Conservation (phyloP, 2,113 vertebrate species). For the Cyrtonyx montezumae region DNA sequence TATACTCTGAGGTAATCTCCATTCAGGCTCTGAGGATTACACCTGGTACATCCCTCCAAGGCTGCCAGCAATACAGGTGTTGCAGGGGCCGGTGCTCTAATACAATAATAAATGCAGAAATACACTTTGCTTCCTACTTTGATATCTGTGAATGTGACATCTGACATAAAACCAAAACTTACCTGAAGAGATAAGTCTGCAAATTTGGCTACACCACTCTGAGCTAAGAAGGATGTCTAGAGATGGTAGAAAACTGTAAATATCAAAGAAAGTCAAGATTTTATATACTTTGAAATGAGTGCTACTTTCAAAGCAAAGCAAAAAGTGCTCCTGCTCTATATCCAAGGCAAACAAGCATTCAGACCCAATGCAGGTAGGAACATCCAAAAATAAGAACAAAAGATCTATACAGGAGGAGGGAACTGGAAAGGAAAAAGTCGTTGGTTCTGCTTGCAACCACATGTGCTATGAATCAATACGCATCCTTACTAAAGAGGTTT, state of each 20-base stretch:
- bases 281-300: not conserved
- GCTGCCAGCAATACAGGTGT: rapidly evolving
- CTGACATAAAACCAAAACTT: not conserved
- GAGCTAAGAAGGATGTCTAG: not conserved
- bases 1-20: not conserved
- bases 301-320: not conserved
- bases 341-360: not conserved
- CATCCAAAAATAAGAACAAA: not conserved
- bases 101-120: not conserved
- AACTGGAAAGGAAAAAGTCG: not conserved
- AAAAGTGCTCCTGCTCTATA: rapidly evolving
- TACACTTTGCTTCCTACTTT: not conserved
- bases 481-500: not conserved
- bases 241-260: not conserved
- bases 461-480: not conserved
- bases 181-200: not conserved
- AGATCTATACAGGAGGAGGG: not conserved
- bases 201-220: not conserved
- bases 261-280: not conserved
- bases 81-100: not conserved
- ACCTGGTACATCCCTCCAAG: not conserved
- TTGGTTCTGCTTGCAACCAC: not conserved
- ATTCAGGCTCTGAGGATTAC: not conserved
- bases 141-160: not conserved
- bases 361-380: not conserved